phyloP scores from a whole-genome alignment of 2,113 vertebrate species.

The Oryzias woworae region DNA sequence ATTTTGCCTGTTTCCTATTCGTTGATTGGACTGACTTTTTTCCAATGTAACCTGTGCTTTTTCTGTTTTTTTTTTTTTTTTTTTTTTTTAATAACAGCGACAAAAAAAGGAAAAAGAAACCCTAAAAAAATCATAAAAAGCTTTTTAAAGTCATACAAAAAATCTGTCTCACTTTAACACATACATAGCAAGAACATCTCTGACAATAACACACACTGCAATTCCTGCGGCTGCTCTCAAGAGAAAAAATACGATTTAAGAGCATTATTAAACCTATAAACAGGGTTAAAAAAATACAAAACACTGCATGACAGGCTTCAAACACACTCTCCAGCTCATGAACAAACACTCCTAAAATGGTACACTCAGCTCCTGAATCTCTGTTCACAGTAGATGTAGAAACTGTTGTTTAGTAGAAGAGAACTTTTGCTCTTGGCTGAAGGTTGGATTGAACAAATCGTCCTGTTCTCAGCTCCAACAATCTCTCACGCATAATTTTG shows the following conservation, averaged over 20 bases:
- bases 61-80: conserved; percentile 72
- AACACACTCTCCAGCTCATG: conserved; percentile 22
- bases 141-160: conserved; percentile 59
- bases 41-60: conserved; percentile 73
- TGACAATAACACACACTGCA: conserved; percentile 53
- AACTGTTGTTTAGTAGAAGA: conserved; percentile 73
- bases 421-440: conserved; percentile 68
- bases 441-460: conserved; percentile 71
- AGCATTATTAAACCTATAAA: conserved; percentile 72
- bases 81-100: conserved; percentile 66
- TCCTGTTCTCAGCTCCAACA: conserved; percentile 62
- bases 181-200: conserved; percentile 72
- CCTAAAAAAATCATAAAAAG: conserved; percentile 63
- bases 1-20: conserved; percentile 77
- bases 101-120: conserved; percentile 53
- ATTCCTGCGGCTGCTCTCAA: conserved; percentile 63
- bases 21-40: conserved; percentile 79
- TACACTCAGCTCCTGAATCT: conserved; percentile 73
- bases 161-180: conserved; percentile 64
- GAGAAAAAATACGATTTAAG: conserved; percentile 67
- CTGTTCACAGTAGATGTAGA: conserved; percentile 73
- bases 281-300: conserved; percentile 69
- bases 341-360: conserved; percentile 59
- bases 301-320: conserved; percentile 75
- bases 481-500: conserved; percentile 49